Evolutionary conservation across 2,888 invertebrate species (phyloP).

Genomic region (Campoplex nolae): DNA sequence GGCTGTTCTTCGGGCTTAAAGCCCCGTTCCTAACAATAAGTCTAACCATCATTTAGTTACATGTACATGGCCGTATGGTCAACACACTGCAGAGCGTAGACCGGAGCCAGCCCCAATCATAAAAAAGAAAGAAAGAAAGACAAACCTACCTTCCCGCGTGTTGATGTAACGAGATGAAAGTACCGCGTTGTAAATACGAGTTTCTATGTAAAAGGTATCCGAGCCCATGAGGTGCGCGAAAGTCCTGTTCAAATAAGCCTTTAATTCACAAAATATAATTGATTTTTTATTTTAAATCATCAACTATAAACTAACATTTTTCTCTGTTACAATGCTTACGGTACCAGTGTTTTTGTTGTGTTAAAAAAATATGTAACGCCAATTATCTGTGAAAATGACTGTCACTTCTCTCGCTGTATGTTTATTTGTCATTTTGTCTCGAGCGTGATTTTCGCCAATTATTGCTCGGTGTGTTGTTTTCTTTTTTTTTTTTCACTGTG

Average conservation of each 20-base stretch:
- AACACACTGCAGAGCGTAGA: too few relatives aligned
- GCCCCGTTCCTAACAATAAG: too few relatives aligned
- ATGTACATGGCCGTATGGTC: too few relatives aligned
- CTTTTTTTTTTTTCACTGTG: neutral
- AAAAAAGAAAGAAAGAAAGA: too few relatives aligned
- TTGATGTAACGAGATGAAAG: neutral
- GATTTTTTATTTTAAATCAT: neutral
- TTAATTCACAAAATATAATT: neutral
- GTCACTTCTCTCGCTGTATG: neutral
- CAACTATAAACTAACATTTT: neutral
- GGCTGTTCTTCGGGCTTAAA: too few relatives aligned
- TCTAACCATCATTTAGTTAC: too few relatives aligned
- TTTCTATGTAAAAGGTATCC: neutral
- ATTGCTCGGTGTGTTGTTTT: neutral
- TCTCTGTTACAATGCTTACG: neutral
- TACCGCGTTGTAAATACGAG: neutral
- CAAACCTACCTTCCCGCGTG: neutral
- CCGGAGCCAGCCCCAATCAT: too few relatives aligned
- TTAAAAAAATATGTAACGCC: neutral
- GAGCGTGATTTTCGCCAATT: neutral
- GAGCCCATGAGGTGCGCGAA: conserved; percentile 9
- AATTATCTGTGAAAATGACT: neutral
- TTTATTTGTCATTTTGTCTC: neutral
- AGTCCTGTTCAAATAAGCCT: neutral
- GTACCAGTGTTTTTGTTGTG: neutral